phyloP scores from a whole-genome alignment of 2,797 vertebrate species.

The Sciurus vulgaris region DNA sequence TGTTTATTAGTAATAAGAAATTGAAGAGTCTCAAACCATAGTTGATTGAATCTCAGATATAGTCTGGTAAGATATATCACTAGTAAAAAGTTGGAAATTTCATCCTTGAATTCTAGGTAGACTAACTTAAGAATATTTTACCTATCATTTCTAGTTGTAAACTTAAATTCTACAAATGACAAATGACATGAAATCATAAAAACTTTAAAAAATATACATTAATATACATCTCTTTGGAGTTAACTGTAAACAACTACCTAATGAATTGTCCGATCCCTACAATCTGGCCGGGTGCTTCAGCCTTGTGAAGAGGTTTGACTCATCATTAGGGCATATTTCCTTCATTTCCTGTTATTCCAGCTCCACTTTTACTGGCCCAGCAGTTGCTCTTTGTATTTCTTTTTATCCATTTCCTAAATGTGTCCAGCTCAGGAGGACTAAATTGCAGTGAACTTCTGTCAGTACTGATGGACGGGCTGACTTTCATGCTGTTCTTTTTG shows the following conservation, averaged over 20 bases:
- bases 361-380: background rate
- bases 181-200: background rate
- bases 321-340: background rate
- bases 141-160: background rate
- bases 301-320: background rate
- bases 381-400: background rate
- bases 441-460: background rate
- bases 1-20: constrained; percentile 19
- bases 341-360: background rate
- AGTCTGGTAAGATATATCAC: background rate
- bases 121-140: background rate
- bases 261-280: no score
- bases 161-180: background rate
- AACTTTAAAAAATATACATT: background rate
- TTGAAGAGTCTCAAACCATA: constrained; percentile 7
- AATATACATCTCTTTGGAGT: background rate
- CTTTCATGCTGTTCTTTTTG: constrained; percentile 63
- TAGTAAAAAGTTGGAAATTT: background rate
- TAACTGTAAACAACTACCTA: background rate
- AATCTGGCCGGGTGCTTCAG: background rate
- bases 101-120: background rate
- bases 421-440: constrained; percentile 24
- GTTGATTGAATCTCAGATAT: constrained; percentile 55
- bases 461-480: constrained; percentile 57
- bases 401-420: constrained; percentile 1